phyloP scores from a whole-genome alignment of 2,797 vertebrate genomes.

The Hemitrygon akajei region DNA sequence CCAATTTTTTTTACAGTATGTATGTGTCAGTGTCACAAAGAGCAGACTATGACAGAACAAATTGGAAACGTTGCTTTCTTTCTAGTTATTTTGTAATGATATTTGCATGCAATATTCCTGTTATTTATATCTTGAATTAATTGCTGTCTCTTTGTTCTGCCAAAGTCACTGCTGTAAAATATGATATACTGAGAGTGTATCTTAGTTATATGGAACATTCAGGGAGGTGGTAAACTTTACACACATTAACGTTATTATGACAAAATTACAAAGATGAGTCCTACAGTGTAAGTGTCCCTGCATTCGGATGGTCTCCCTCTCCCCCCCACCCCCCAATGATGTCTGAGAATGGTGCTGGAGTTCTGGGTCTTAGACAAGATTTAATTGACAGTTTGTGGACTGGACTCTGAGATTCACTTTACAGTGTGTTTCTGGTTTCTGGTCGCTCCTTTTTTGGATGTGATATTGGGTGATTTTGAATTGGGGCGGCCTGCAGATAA shows the following conservation, averaged over 20 bases:
- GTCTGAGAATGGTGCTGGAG: no score
- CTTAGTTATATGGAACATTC: neutral
- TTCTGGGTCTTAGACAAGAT: no score
- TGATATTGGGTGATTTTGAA: no score
- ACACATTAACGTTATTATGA: neutral
- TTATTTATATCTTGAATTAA: neutral
- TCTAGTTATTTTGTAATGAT: constrained; percentile 43
- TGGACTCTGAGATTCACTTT: no score
- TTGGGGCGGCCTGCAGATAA: no score
- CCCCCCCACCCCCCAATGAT: no score
- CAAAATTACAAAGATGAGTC: neutral
- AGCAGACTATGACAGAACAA: constrained; percentile 45
- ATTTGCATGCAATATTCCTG: constrained; percentile 41
- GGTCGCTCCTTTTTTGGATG: no score
- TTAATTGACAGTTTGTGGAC: no score
- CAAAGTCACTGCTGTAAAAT: neutral
- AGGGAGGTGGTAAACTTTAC: constrained; percentile 10
- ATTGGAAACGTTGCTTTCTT: constrained; percentile 47
- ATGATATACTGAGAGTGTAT: neutral
- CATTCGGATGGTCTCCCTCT: no score
- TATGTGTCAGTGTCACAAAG: constrained; percentile 49
- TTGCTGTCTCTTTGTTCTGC: neutral
- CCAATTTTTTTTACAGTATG: constrained; percentile 48
- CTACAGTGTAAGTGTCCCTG: neutral
- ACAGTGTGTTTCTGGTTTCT: no score